Base-by-base conservation (phyloP, 2,797 vertebrate species). In the Pogonophryne albipinna region DNA sequence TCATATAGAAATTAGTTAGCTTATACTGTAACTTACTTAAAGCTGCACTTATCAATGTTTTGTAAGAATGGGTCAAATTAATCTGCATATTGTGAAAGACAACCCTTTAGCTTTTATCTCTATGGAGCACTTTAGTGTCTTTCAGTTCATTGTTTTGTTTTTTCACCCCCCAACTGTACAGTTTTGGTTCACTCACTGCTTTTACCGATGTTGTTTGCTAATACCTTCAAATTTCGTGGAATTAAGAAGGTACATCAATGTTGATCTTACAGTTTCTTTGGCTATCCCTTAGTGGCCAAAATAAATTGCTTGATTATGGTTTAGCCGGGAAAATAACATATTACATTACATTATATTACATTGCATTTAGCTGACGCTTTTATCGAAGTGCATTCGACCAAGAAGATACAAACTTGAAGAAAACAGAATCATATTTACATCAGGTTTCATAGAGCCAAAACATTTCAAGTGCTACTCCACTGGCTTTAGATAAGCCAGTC, bases 81-180 rank as follows among this genome's bases (percentile, higher is more conserved):
- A 6, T 38, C 6, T 38, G 34, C 1, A n/a, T n/a, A 41, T 58
- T 6, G n/a, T n/a, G 16, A 38, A 17, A 34, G 55, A 38, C 27
- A 27, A 10, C 34, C n/a, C 34, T 38, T 38, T 38, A 19, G 4
- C 10, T 16, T 6, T n/a, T 17, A n/a, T 16, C 45, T 47, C 16
- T 17, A 23, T 45, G 0, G 15, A 47, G 44, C 31, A 11, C 38
- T 38, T 23, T 42, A 68, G 9, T 15, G 12, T 58, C 27, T 68
- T 68, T 68, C 53, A 68, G 27, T 9, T 58, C 27, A 47, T 38
- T 20, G 45, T 41, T 55, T 27, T 50, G 6, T 10, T 49, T 38
- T 38, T 38, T 7, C 52, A 15, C 7, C 2, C 6, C 4, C 0
- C 8, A 31, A 0, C 7, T 11, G 3, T 12, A 2, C n/a, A 41